Conservation (phyloP, 2,888 invertebrate species). For the Cylloceria caligata region DNA sequence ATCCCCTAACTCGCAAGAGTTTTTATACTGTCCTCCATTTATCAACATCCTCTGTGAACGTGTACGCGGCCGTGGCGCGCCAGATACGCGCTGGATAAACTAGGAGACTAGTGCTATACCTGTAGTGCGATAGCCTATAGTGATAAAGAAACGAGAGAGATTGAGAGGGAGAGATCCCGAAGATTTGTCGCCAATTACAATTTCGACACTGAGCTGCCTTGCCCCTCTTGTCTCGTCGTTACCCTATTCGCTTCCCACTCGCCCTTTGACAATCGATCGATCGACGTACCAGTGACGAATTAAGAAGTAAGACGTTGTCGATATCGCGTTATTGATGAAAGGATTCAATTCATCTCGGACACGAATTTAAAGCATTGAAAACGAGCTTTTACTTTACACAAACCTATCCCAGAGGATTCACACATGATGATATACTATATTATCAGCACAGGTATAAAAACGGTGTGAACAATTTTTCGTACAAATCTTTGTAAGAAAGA, state of each 20-base stretch:
- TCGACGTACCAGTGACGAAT: slow-evolving; percentile 11
- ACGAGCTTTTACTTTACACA: slow-evolving; percentile 21
- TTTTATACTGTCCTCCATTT: slow-evolving; percentile 70
- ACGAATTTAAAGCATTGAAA: slow-evolving; percentile 34
- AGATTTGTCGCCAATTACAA: slow-evolving; percentile 79
- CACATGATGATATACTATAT: not conserved
- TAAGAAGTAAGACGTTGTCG: slow-evolving; percentile 22
- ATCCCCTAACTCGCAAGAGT: slow-evolving; percentile 41
- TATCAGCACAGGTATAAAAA: not conserved
- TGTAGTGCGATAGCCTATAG: slow-evolving; percentile 31
- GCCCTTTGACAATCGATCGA: slow-evolving; percentile 46
- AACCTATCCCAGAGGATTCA: not conserved
- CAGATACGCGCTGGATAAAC: slow-evolving; percentile 52
- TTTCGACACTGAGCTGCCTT: slow-evolving; percentile 59
- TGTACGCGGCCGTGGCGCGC: slow-evolving; percentile 39
- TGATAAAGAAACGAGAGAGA: slow-evolving; percentile 35
- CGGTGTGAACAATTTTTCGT: slow-evolving; percentile 16
- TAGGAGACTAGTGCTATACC: slow-evolving; percentile 14
- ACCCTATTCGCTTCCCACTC: not conserved
- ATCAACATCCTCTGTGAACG: slow-evolving; percentile 72
- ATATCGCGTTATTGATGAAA: not conserved
- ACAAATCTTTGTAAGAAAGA: slow-evolving; percentile 46
- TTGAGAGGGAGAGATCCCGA: slow-evolving; percentile 44
- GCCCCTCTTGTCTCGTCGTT: slow-evolving; percentile 26
- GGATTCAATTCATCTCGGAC: slow-evolving; percentile 32